Evolutionary conservation across 2,888 invertebrate genomes (phyloP).

Genomic region (Amphipyra tragopoginis): DNA sequence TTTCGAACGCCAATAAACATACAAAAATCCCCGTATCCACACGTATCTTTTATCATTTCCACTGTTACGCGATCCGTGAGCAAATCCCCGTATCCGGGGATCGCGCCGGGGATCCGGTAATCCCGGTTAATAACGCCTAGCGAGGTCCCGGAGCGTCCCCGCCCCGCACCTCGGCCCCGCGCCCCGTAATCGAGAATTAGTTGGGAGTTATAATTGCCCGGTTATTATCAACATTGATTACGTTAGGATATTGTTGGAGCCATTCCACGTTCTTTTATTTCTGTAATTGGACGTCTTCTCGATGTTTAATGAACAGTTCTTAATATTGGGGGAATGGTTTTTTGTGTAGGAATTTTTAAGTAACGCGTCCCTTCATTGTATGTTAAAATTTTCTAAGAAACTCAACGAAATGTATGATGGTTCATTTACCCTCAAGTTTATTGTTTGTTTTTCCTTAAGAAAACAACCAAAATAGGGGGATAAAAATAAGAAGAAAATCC

Average conservation of each 20-base stretch:
- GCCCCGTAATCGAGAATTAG: conserved; percentile 84
- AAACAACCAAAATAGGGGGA: conserved; percentile 66
- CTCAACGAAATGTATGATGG: conserved; percentile 28
- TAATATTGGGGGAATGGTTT: conserved; percentile 33
- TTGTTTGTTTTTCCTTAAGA: conserved; percentile 56
- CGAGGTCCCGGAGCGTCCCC: conserved; percentile 65
- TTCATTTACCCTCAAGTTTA: conserved; percentile 48
- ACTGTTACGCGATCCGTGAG: conserved; percentile 84
- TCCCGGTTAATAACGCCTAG: conserved; percentile 88
- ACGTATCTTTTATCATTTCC: conserved; percentile 88
- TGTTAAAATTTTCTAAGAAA: conserved; percentile 19
- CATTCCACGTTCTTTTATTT: conserved; percentile 60
- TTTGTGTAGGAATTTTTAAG: conserved; percentile 39
- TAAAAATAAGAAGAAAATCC: conserved; percentile 75
- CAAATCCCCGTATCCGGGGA: conserved; percentile 89
- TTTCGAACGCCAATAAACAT: conserved; percentile 55
- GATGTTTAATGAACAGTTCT: conserved; percentile 49
- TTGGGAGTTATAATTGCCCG: conserved; percentile 82
- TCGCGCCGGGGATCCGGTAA: conserved; percentile 84
- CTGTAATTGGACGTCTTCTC: conserved; percentile 54
- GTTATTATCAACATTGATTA: conserved; percentile 76
- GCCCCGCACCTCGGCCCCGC: conserved; percentile 67
- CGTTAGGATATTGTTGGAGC: conserved; percentile 63
- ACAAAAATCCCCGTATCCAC: conserved; percentile 63
- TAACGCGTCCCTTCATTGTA: conserved; percentile 21